Percentiles rank a stretch among this genome's conserved stretches.
Evolutionary conservation across 2,113 vertebrate species (phyloP).

Genomic region (Ornithorhynchus anatinus): DNA sequence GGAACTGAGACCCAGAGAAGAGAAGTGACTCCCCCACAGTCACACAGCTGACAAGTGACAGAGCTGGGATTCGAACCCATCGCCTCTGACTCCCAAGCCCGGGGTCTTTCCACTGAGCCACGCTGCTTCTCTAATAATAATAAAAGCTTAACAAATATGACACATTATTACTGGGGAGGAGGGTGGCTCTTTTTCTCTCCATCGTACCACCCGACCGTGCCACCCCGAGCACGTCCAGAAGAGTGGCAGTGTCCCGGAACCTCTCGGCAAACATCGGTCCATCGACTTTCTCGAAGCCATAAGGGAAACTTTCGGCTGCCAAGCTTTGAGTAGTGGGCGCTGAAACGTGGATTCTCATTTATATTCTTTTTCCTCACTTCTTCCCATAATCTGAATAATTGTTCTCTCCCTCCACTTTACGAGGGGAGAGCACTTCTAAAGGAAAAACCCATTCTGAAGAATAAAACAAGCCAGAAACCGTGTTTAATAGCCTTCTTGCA

Average conservation of each 20-base stretch:
- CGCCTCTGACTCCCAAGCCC: too few relatives aligned
- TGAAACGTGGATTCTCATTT: neutral
- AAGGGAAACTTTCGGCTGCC: neutral
- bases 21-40: too few relatives aligned
- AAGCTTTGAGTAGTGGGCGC: neutral
- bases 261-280: too few relatives aligned
- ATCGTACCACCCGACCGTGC: neutral
- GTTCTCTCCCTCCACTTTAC: neutral
- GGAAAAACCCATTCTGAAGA: neutral
- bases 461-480: neutral
- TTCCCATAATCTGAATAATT: neutral
- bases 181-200: neutral
- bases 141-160: too few relatives aligned
- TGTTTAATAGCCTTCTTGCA: fast-evolving
- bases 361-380: neutral
- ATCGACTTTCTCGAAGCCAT: neutral
- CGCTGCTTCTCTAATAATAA: too few relatives aligned
- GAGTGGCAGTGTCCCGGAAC: neutral
- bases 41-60: too few relatives aligned
- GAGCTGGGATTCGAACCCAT: too few relatives aligned
- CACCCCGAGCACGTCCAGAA: neutral
- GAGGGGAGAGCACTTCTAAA: neutral
- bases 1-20: too few relatives aligned
- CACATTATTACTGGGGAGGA: too few relatives aligned
- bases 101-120: too few relatives aligned